Percentiles rank a stretch among this genome's conserved stretches.
Conservation (phyloP, 2,888 invertebrate species). For the Orthosia gracilis region DNA sequence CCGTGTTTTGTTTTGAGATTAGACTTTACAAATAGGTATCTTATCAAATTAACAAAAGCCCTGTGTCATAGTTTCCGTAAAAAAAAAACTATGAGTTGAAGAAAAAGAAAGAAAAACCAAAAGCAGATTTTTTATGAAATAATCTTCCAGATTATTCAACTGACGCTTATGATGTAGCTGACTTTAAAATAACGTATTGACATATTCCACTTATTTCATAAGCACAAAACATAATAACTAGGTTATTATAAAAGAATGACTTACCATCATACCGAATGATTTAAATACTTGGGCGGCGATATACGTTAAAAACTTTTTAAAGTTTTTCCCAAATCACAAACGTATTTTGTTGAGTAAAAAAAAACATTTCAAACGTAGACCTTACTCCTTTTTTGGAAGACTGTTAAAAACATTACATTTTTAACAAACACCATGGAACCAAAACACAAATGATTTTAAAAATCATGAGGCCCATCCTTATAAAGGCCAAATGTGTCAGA, state of each 20-base stretch:
- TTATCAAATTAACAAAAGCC: background rate
- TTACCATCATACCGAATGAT: constrained; percentile 29
- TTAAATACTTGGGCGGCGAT: background rate
- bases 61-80: too few species aligned
- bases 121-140: background rate
- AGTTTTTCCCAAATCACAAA: background rate
- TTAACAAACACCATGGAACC: background rate
- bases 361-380: too few species aligned
- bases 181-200: background rate
- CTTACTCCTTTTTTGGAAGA: too few species aligned
- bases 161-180: background rate
- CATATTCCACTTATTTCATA: too few species aligned
- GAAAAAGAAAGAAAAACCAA: too few species aligned
- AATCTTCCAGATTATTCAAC: background rate
- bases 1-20: background rate
- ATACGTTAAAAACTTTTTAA: background rate
- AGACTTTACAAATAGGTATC: background rate
- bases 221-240: background rate
- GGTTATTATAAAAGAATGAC: background rate
- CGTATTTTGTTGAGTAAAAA: too few species aligned
- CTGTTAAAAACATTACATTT: background rate
- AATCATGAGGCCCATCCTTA: constrained; percentile 10
- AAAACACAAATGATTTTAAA: constrained; percentile 17
- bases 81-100: too few species aligned
- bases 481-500: constrained; percentile 8